phyloP scores from a whole-genome alignment of 2,888 invertebrate species.

The Conus canariensis region DNA sequence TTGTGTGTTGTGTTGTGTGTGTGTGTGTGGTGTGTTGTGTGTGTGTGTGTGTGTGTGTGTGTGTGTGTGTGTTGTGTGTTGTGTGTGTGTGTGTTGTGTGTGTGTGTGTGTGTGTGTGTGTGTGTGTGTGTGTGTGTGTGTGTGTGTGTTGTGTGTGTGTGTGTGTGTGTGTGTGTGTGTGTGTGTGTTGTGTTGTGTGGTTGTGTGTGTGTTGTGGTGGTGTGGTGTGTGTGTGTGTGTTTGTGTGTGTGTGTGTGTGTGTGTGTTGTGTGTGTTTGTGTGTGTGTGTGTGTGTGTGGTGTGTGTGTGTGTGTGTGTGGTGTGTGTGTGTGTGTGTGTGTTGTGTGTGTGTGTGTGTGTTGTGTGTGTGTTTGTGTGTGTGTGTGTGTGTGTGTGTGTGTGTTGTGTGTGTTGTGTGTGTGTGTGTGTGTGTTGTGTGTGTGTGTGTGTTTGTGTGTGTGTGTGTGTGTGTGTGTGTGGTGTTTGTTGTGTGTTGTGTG shows the following conservation, averaged over 20 bases:
- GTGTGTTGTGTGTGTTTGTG: neutral
- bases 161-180: neutral
- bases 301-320: too few species aligned
- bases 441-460: neutral
- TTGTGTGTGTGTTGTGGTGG: too few species aligned
- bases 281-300: too few species aligned
- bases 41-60: neutral
- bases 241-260: conserved; percentile 4
- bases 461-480: neutral
- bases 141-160: too few species aligned
- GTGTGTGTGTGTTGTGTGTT: neutral
- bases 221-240: neutral
- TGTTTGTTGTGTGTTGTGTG: too few species aligned
- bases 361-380: neutral
- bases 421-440: too few species aligned
- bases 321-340: too few species aligned
- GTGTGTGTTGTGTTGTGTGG: neutral
- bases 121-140: neutral
- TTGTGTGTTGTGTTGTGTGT: too few species aligned
- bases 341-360: too few species aligned
- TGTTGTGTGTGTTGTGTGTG: neutral
- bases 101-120: neutral
- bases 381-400: neutral
- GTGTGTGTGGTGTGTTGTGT: neutral
- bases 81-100: neutral